These are phyloP conservation scores for Sycophila sp. DNA, from an alignment of 1,140 invertebrate species.

Conservation along the genomic window DNA sequence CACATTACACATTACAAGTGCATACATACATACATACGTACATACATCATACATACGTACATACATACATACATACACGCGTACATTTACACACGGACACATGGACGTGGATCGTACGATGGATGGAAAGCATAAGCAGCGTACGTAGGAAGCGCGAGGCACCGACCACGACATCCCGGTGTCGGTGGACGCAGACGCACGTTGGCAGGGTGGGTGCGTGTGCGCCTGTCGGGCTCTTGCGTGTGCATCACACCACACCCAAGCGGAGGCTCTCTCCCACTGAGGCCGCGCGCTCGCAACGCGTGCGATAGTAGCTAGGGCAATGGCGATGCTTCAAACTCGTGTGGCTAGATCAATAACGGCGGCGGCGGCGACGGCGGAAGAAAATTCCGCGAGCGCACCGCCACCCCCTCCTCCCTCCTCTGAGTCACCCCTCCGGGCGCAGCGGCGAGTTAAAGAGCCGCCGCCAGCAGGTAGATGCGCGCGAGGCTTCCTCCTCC, in stretches of 20 bases:
- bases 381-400: slow-evolving; percentile 52
- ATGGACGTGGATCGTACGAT: too few relatives aligned
- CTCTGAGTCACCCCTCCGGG: background rate
- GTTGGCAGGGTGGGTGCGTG: background rate
- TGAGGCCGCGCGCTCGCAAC: slow-evolving; percentile 20
- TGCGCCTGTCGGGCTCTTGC: background rate
- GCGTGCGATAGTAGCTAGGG: slow-evolving; percentile 51
- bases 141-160: too few relatives aligned
- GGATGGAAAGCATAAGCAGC: too few relatives aligned
- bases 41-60: background rate
- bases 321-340: slow-evolving; percentile 56
- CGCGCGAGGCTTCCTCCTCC: too few relatives aligned
- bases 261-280: background rate
- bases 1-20: too few relatives aligned
- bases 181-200: background rate
- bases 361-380: slow-evolving; percentile 36
- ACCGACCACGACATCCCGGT: too few relatives aligned
- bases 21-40: too few relatives aligned
- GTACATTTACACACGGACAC: background rate
- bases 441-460: background rate
- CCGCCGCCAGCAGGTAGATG: too few relatives aligned
- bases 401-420: background rate
- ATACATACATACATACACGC: background rate
- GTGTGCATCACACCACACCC: slow-evolving; percentile 47
- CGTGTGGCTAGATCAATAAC: slow-evolving; percentile 60